Evolutionary conservation across 2,888 invertebrate genomes (phyloP), one percentile per base, ranked within the genome.

Genomic region (Exephanes ischioxanthus): DNA sequence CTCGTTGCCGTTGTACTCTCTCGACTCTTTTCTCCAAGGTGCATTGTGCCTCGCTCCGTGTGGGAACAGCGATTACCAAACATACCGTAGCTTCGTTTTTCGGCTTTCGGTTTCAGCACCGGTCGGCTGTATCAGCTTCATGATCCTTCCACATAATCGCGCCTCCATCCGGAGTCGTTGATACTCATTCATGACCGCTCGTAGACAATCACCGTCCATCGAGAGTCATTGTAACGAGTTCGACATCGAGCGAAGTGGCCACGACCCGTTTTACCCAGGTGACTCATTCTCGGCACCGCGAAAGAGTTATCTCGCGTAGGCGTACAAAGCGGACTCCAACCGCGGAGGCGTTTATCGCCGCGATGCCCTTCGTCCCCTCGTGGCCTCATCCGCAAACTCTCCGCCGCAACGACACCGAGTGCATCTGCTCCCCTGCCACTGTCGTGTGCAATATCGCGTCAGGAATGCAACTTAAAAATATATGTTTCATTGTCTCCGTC

Each of bases 331-430:
- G 80, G 79, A 81, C 78, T 80, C 80, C 76, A 85, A 48, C 48
- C 72, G 83, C 86, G 86, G 86, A 84, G 88, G 85, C 85, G 89
- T 88, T 89, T 87, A 89, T 87, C 85, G 86, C 63, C 86, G 80
- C 80, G 68, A 45, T 76, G 61, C 61, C 58, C 51, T 67, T 80
- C 79, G 80, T 78, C 58, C 51, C 48, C 48, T 66, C 67, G 68
- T 30, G 41, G 70, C 71, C 67, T 37, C 66, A 63, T 26, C 61
- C 30, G 22, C 53, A 61, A 61, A 61, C 61, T 30, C 26, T 61
- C 14, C 22, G 30, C 16, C 14, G 26, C 14, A 61, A 63, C 63
- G 11, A 63, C 33, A 33, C 30, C 63, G 16, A 63, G 19, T 19
- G 14, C 14, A 30, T 33, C 30, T 30, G 63, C 7, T 33, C 2